Evolutionary conservation across 1,140 invertebrate genomes (phyloP).

Genomic region (Drosophila suzukii): DNA sequence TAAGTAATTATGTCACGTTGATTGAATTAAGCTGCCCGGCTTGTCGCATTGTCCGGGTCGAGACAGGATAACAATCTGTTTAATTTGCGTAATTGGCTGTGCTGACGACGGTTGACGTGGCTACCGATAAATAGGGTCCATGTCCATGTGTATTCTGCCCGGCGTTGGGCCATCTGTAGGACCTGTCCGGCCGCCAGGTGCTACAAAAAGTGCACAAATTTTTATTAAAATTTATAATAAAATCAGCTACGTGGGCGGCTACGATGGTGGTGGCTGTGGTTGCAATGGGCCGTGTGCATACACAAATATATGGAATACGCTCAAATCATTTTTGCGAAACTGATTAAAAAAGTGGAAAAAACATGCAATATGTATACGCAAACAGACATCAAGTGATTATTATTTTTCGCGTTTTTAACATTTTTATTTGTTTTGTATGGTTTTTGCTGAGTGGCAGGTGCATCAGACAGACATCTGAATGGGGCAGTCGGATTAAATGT

Average conservation of each 20-base stretch:
- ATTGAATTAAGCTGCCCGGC: conserved; percentile 66
- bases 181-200: conserved; percentile 22
- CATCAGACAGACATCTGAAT: conserved; percentile 36
- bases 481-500: conserved; percentile 53
- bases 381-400: conserved; percentile 41
- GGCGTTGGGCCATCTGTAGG: not conserved
- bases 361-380: conserved; percentile 41
- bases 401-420: conserved; percentile 52
- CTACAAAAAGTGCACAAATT: conserved; percentile 37
- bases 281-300: not conserved
- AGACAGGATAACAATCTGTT: conserved; percentile 78
- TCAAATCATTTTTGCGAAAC: conserved; percentile 50
- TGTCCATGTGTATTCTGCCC: conserved; percentile 8
- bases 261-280: not conserved
- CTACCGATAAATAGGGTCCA: conserved; percentile 49
- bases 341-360: conserved; percentile 49
- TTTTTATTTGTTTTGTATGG: conserved; percentile 23
- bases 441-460: conserved; percentile 50
- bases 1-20: conserved; percentile 77
- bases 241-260: conserved; percentile 31
- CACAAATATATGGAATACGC: conserved; percentile 11
- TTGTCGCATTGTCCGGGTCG: conserved; percentile 58
- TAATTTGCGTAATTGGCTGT: conserved; percentile 82
- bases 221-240: conserved; percentile 68
- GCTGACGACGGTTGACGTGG: conserved; percentile 70